Evolutionary conservation across 2,797 vertebrate genomes (phyloP), one percentile per base, ranked within the genome.

Genomic region (Neoniphon sammara): DNA sequence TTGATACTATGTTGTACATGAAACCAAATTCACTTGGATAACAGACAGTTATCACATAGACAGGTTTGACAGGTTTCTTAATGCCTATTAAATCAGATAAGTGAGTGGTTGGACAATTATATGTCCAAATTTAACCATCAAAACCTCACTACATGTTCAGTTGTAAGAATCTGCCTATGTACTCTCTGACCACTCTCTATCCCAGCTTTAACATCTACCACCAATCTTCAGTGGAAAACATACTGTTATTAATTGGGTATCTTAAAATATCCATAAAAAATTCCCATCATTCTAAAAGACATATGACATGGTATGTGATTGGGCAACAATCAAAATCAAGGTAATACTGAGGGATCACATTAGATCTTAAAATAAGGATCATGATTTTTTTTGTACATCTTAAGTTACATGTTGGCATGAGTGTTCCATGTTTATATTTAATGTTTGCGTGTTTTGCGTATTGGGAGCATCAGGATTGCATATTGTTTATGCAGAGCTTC

Each of bases 221-320:
- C 34, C 42, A 17, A 67, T 77, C 77, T 70, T 80, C 52, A 73
- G 12, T 49, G 56, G 23, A 63, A 77, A 84, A 80, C 66, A 12
- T 25, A 15, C 49, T 70, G 44, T 62, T 18, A 44, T 52, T 55
- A 53, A 58, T 60, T 60, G 55, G 25, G 23, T 60, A 30, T 7
- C 10, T 23, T 53, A 55, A 42, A 68, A 21, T 36, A 20, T 20
- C 31, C 31, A 5, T 23, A 30, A 34, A 57, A 10, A 4, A 34
- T 57, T 12, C 34, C 30, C n/a, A 1, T 36, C 31, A 39, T 36
- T 58, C 9, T 7, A 36, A 21, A 46, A 17, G 15, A 46, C 15
- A 46, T 46, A 42, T 34, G 55, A 31, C 55, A 57, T 31, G n/a
- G 20, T 31, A 34, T n/a, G n/a, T n/a, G 17, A 11, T 3, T 53